Conservation (phyloP, 2,113 vertebrate genomes). For the Leptobrachium ailaonicum region DNA sequence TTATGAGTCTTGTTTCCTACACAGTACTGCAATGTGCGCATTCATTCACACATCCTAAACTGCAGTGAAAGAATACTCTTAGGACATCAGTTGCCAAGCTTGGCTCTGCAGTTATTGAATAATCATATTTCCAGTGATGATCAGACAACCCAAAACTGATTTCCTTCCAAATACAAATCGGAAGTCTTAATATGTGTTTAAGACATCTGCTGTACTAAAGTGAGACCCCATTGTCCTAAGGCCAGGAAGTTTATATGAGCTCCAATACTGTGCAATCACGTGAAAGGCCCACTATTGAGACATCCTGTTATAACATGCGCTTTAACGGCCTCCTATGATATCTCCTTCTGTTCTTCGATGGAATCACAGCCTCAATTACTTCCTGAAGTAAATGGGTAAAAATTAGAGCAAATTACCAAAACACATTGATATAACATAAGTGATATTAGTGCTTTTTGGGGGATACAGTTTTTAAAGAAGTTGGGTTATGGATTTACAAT, state of each 20-base stretch:
- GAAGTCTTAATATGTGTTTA: too few relatives aligned
- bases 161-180: too few relatives aligned
- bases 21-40: too few relatives aligned
- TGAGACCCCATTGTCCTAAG: neutral
- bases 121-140: too few relatives aligned
- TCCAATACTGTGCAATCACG: constrained; percentile 27
- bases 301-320: constrained; percentile 45
- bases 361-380: constrained; percentile 20
- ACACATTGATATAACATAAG: neutral
- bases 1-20: too few relatives aligned
- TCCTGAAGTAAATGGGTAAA: constrained; percentile 36
- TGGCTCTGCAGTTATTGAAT: too few relatives aligned
- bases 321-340: constrained; percentile 32
- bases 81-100: too few relatives aligned
- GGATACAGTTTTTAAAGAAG: neutral
- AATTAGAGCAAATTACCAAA: constrained; percentile 15
- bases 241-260: constrained; percentile 27
- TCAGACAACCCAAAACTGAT: too few relatives aligned
- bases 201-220: too few relatives aligned
- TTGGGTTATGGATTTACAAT: too few relatives aligned
- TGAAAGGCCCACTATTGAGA: constrained; percentile 37
- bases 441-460: neutral
- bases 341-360: constrained; percentile 34
- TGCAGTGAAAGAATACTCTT: too few relatives aligned
- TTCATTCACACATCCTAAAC: too few relatives aligned